phyloP scores from a whole-genome alignment of 2,113 vertebrate genomes.

The Poeciliopsis retropinna region DNA sequence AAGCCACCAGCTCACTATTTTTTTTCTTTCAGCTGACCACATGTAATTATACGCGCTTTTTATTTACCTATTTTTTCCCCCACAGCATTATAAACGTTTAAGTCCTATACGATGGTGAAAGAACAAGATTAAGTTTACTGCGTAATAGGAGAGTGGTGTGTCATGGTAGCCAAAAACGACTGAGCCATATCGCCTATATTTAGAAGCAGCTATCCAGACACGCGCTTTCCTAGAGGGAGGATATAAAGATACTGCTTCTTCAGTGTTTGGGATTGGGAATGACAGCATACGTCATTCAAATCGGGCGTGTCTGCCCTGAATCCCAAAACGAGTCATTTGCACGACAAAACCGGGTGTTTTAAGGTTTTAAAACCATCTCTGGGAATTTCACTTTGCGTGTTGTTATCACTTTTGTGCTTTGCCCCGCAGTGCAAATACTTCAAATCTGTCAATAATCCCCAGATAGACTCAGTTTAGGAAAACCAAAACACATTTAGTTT shows the following conservation, averaged over 20 bases:
- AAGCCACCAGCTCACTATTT: too few relatives aligned
- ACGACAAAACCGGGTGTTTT: neutral
- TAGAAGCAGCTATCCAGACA: neutral
- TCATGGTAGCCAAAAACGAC: too few relatives aligned
- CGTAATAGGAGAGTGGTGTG: neutral
- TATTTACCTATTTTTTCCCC: too few relatives aligned
- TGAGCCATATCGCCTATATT: neutral
- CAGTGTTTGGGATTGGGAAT: neutral
- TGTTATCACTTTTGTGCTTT: too few relatives aligned
- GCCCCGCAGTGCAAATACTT: too few relatives aligned
- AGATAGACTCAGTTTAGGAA: too few relatives aligned
- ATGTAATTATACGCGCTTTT: too few relatives aligned
- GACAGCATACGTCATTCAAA: neutral
- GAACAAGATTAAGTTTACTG: neutral
- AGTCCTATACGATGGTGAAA: neutral
- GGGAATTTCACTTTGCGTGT: neutral
- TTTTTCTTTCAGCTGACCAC: too few relatives aligned
- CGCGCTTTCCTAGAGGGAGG: neutral
- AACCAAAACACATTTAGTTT: neutral
- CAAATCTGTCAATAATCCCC: neutral
- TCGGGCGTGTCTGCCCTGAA: fast-evolving
- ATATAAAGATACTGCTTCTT: fast-evolving
- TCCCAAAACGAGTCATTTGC: neutral
- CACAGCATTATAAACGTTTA: neutral
- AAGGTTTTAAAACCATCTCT: neutral